Base-by-base conservation (phyloP, 2,888 invertebrate species). In the Cataglyphis albicans region DNA sequence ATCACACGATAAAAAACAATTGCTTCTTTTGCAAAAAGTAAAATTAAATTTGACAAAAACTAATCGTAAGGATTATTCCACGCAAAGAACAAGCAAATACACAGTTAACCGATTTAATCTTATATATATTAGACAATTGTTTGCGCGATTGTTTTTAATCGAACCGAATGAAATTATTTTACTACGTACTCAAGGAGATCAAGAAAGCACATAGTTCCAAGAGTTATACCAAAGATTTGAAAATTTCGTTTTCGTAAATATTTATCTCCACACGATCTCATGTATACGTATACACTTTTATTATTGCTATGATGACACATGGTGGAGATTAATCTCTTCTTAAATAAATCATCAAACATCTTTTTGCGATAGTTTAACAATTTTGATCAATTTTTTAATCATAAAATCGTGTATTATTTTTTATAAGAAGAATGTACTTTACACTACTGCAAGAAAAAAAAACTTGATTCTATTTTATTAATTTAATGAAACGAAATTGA, bases 11-110 rank as follows among this genome's bases (percentile, higher is more conserved):
- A 3, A 70, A 70, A 80, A 76, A 29, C 25, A 67, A 55, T 76
- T 35, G n/a, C 15, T 52, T 38, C 35, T 9, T 61, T 12, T n/a
- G 57, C 68, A 4, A 57, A 5, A 48, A 41, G 35, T 72, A 32
- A 59, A 70, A 25, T 25, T 21, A 48, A 52, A n/a, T 35, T 72
- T 35, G 44, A 35, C 25, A 57, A 70, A 70, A 68, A 68, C 12
- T 21, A 55, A 35, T 35, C 72, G 72, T 72, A 80, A 70, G 78
- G 70, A 70, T 78, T 70, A 78, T 48, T 55, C 67, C 41, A 1
- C n/a, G 68, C 59, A 32, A 25, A 52, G 25, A 55, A 38, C 52
- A 76, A 76, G 68, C 76, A 55, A 67, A 38, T 68, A 68, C 41
- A 38, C 41, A 38, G 38, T 55, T 52, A 25, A 76, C 65, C 55